phyloP scores from a whole-genome alignment of 1,140 invertebrate species.

The Triops cancriformis region DNA sequence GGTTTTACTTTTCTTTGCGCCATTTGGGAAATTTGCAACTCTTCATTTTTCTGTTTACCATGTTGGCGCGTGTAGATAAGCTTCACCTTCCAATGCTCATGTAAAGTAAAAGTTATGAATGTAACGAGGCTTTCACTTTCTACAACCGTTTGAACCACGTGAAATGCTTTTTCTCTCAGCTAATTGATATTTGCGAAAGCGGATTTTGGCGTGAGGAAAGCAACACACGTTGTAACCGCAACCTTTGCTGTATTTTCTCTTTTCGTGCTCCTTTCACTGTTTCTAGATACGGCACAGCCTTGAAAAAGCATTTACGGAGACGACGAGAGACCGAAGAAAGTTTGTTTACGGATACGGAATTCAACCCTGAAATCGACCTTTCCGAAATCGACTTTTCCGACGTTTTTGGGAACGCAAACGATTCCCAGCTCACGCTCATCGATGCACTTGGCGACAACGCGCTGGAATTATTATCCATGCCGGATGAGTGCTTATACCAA shows the following conservation, averaged over 20 bases:
- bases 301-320: constrained; percentile 2
- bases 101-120: neutral
- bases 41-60: neutral
- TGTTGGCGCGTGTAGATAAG: neutral
- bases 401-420: constrained; percentile 20
- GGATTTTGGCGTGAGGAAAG: neutral
- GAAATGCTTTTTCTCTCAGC: neutral
- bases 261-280: constrained; percentile 17
- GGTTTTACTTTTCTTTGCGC: neutral
- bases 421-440: neutral
- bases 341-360: neutral
- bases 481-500: constrained; percentile 26
- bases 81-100: neutral
- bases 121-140: neutral
- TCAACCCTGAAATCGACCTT: constrained; percentile 23
- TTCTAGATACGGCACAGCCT: constrained; percentile 16
- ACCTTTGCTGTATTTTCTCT: neutral
- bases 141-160: neutral
- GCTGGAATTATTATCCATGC: constrained; percentile 18
- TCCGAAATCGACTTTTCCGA: constrained; percentile 22
- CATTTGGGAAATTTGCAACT: neutral
- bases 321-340: neutral
- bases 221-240: neutral
- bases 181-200: neutral
- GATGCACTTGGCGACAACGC: constrained; percentile 17